Evolutionary conservation across 2,113 vertebrate species (phyloP), one percentile per base, ranked within the genome.

Genomic region (Trochalopteron elliotii): DNA sequence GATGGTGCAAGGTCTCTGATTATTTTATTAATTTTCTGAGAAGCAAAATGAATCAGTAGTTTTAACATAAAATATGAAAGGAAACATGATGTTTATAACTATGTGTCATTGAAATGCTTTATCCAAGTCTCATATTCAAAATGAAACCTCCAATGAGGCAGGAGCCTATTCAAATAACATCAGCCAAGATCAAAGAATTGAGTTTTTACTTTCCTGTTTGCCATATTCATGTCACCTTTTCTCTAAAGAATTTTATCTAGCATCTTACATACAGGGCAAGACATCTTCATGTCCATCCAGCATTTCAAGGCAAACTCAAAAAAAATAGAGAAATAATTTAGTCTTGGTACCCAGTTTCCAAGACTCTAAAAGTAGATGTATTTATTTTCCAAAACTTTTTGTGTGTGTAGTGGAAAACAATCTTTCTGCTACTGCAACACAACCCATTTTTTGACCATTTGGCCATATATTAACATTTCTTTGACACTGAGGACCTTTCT

Each of bases 361-460:
- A 91, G 35, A 45, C 39, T 72, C 45, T 79, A 39, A 79, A 74
- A 76, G 15, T 11, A 81, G 45, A 30, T 68, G 3, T 11, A 64
- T 63, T 68, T 82, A 24, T 85, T 94, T 94, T 90, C n/a, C 64
- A 67, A 69, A 52, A 3, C 10, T 88, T 80, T 87, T 24, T 50
- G 10, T 71, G 30, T 63, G 45, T 87, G 44, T 31, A 83, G 87
- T 59, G 87, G 75, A 87, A 91, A 97, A 55, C 75, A 82, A 89
- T n/a, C 57, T 97, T 92, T 88, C 60, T 92, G 45, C 45, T 88
- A 57, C 53, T 76, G 3, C 94, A 97, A 94, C 95, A 52, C 50
- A 96, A 93, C 84, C 65, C n/a, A 91, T 50, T 93, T 93, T 95
- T 95, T 97, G 72, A 97, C 70, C 76, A 87, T 96, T 97, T 97